Evolutionary conservation across 2,888 invertebrate genomes (phyloP).

Genomic region (Lasioglossum leucozonium): DNA sequence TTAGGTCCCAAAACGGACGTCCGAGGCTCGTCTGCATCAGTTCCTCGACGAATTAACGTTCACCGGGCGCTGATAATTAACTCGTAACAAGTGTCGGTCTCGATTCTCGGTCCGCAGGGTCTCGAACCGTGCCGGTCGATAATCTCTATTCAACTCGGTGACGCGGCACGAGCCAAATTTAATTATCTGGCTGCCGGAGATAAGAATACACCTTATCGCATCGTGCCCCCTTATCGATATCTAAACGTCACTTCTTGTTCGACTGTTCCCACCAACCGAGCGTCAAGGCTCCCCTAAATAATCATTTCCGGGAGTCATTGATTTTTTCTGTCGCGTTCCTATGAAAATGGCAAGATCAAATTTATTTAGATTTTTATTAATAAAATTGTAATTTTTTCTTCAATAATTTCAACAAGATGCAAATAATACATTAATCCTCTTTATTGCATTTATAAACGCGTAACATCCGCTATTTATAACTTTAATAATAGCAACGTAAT

Average conservation of each 20-base stretch:
- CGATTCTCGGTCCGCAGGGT: background rate
- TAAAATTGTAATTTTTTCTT: background rate
- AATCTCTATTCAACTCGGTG: slow-evolving; percentile 33
- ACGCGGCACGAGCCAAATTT: slow-evolving; percentile 42
- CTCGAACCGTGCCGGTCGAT: slow-evolving; percentile 42
- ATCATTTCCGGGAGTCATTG: background rate
- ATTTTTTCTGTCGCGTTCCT: too few relatives aligned
- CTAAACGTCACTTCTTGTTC: background rate
- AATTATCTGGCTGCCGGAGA: slow-evolving; percentile 53
- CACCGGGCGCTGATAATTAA: slow-evolving; percentile 8
- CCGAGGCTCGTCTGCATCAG: background rate
- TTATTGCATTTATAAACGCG: background rate
- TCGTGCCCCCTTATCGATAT: background rate
- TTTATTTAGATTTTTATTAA: too few relatives aligned
- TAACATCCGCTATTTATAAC: background rate
- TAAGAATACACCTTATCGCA: slow-evolving; percentile 35
- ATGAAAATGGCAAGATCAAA: too few relatives aligned
- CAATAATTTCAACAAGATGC: background rate
- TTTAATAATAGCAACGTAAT: background rate
- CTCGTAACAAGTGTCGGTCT: slow-evolving; percentile 34
- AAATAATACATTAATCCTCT: background rate
- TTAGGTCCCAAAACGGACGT: background rate
- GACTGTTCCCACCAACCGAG: background rate
- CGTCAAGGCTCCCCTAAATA: background rate
- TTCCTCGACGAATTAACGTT: background rate